These are phyloP conservation scores for Apteryx owenii DNA, from an alignment of 2,113 vertebrate species.

Conservation along the genomic window DNA sequence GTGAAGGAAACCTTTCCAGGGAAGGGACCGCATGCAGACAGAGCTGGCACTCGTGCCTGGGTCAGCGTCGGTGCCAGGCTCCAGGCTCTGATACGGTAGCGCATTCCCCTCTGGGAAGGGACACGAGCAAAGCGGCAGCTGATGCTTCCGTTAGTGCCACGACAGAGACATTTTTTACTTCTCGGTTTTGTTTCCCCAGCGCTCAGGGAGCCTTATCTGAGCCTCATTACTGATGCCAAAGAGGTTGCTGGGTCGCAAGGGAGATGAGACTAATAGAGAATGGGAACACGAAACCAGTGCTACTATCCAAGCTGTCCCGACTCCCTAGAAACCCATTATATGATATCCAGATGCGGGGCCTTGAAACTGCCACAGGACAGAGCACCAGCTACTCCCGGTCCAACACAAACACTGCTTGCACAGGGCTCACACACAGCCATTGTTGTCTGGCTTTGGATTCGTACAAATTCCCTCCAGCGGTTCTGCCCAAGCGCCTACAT, in stretches of 20 bases:
- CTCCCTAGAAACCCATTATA: background rate
- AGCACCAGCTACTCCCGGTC: background rate
- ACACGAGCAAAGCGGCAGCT: background rate
- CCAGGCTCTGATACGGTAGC: background rate
- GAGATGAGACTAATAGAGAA: background rate
- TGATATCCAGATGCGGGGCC: background rate
- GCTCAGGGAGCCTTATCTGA: background rate
- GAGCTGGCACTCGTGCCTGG: fast-evolving
- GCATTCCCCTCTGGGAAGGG: background rate
- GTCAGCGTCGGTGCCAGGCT: fast-evolving
- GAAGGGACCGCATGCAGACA: background rate
- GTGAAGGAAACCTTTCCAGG: background rate
- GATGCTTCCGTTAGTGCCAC: background rate
- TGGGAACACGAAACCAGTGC: background rate
- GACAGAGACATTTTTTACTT: background rate
- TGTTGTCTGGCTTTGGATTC: background rate
- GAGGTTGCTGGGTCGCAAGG: background rate
- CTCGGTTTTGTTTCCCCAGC: background rate
- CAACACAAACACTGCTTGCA: background rate
- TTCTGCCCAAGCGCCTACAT: background rate
- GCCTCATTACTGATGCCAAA: background rate
- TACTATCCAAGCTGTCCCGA: background rate
- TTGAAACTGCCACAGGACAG: background rate
- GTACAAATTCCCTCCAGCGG: background rate
- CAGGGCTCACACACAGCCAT: background rate